Evolutionary conservation across 2,113 vertebrate species (phyloP).

Genomic region (Picathartes gymnocephalus): DNA sequence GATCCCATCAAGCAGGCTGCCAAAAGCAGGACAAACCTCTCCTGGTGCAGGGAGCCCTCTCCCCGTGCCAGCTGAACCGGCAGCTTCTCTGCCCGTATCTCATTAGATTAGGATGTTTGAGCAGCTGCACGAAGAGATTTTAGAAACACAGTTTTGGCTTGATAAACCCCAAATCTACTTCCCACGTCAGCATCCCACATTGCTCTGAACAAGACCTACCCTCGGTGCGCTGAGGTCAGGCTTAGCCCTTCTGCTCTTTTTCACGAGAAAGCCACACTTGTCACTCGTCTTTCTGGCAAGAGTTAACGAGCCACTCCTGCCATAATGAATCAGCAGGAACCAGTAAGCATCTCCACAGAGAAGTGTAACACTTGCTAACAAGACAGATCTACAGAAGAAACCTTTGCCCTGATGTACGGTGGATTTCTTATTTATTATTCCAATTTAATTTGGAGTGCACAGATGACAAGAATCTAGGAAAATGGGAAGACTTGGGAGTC

Average conservation of each 20-base stretch:
- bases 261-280: background rate
- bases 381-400: constrained; percentile 56
- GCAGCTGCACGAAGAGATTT: constrained; percentile 7
- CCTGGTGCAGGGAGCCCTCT: background rate
- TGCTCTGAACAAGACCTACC: background rate
- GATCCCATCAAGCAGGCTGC: background rate
- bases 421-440: constrained; percentile 59
- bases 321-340: constrained; percentile 63
- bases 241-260: constrained; percentile 4
- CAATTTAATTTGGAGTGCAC: constrained; percentile 38
- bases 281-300: constrained; percentile 5
- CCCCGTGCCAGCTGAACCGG: background rate
- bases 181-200: background rate
- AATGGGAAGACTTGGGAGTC: background rate
- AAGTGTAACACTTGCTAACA: constrained; percentile 49
- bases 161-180: constrained; percentile 9
- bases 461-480: constrained; percentile 32
- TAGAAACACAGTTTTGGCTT: background rate
- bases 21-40: background rate
- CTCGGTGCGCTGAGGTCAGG: background rate
- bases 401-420: constrained; percentile 7
- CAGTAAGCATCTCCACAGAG: constrained; percentile 38
- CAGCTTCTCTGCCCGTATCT: background rate
- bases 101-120: constrained; percentile 21
- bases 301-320: constrained; percentile 55